Evolutionary conservation across 2,888 invertebrate species (phyloP).

Genomic region (Steinernema carpocapsae): DNA sequence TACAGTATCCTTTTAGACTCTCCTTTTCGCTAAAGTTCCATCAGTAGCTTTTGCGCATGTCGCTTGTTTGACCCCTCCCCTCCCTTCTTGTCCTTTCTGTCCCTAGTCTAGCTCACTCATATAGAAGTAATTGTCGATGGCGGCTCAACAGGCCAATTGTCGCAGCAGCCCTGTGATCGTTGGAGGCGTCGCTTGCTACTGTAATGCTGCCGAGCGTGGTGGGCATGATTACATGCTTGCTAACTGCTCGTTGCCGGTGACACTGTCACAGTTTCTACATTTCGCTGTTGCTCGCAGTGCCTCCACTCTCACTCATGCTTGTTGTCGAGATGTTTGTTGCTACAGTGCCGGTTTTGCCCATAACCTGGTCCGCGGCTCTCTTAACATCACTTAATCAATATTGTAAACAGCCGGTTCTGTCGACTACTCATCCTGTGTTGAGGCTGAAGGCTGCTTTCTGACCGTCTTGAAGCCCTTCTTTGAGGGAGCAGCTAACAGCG

Average conservation of each 20-base stretch:
- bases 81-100: no score
- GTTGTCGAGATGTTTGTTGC: slow-evolving; percentile 35
- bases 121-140: slow-evolving; percentile 9
- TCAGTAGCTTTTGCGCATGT: no score
- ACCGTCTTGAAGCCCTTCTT: background rate
- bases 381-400: slow-evolving; percentile 35
- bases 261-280: slow-evolving; percentile 25
- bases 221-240: slow-evolving; percentile 35
- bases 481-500: background rate
- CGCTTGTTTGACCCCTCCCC: no score
- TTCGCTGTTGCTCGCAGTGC: slow-evolving; percentile 34
- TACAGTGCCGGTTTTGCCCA: slow-evolving; percentile 35
- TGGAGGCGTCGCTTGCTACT: slow-evolving; percentile 34
- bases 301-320: slow-evolving; percentile 35
- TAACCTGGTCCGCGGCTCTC: slow-evolving; percentile 35
- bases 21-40: no score
- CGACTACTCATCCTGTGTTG: slow-evolving; percentile 10
- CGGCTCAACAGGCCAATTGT: slow-evolving; percentile 32
- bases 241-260: slow-evolving; percentile 33
- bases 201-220: slow-evolving; percentile 33
- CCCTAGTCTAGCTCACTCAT: background rate
- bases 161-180: slow-evolving; percentile 19
- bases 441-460: slow-evolving; percentile 13
- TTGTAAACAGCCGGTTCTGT: slow-evolving; percentile 20
- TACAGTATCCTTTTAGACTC: no score